Conservation (phyloP, 2,888 invertebrate species). For the Sycophila texana region DNA sequence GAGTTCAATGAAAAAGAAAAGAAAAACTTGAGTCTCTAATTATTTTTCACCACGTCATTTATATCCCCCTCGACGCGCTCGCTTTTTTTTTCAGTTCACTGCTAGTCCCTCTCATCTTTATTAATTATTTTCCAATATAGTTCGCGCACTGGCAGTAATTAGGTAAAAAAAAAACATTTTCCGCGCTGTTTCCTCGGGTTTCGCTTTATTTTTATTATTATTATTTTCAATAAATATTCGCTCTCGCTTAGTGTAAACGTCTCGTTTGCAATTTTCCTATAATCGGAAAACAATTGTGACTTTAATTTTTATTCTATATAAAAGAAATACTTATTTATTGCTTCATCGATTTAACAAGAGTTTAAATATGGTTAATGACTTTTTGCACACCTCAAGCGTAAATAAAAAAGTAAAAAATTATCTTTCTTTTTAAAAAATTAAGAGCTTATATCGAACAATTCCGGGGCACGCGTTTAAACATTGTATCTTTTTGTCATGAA, state of each 20-base stretch:
- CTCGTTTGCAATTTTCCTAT: slow-evolving; percentile 19
- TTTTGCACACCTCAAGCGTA: too few species aligned
- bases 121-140: slow-evolving; percentile 33
- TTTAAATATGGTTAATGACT: too few species aligned
- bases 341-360: too few species aligned
- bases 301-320: neutral
- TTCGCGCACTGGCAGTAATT: slow-evolving; percentile 5
- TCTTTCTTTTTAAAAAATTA: too few species aligned
- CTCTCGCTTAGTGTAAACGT: neutral
- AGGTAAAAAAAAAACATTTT: neutral
- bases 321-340: too few species aligned
- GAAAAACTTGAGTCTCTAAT: neutral
- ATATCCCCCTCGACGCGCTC: slow-evolving; percentile 1
- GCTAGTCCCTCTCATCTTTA: neutral
- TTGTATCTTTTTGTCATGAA: too few species aligned
- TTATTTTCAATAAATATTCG: slow-evolving; percentile 17
- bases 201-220: neutral
- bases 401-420: too few species aligned
- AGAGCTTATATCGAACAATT: too few species aligned
- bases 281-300: slow-evolving; percentile 5
- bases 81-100: slow-evolving; percentile 22
- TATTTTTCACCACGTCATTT: slow-evolving; percentile 3
- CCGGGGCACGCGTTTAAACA: too few species aligned
- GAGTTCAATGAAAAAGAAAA: neutral
- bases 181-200: neutral